Evolutionary conservation across 2,888 invertebrate species (phyloP).

Genomic region (Cephus runcator): DNA sequence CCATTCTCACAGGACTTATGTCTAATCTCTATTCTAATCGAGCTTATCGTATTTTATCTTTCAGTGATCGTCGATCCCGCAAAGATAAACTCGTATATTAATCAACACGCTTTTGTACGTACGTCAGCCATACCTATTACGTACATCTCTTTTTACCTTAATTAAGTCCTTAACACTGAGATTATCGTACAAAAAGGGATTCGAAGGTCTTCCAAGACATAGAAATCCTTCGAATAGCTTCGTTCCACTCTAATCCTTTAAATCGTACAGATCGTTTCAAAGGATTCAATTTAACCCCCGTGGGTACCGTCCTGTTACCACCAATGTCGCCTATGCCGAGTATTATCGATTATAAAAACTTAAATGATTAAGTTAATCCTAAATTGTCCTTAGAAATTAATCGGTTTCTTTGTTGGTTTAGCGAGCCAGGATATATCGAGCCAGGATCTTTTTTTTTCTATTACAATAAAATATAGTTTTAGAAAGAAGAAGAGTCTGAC

Average conservation of each 20-base stretch:
- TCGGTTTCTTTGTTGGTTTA: not conserved
- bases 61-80: not conserved
- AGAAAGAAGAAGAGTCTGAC: not conserved
- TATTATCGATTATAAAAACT: not conserved
- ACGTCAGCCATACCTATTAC: not conserved
- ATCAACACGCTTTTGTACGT: not conserved
- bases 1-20: not conserved
- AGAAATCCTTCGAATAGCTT: not conserved
- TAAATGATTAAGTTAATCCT: not conserved
- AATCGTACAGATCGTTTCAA: not conserved
- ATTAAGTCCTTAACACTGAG: not conserved
- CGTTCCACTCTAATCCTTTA: not conserved
- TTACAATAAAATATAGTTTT: not conserved
- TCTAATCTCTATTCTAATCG: not conserved
- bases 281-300: not conserved
- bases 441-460: not conserved
- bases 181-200: not conserved
- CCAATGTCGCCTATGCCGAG: not conserved
- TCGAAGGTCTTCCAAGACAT: not conserved
- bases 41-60: not conserved
- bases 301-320: not conserved
- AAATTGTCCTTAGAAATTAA: not conserved
- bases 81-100: not conserved
- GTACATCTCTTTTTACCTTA: not conserved
- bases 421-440: not conserved